Evolutionary conservation across 2,113 vertebrate genomes (phyloP).

Genomic region (Caranx melampygus): DNA sequence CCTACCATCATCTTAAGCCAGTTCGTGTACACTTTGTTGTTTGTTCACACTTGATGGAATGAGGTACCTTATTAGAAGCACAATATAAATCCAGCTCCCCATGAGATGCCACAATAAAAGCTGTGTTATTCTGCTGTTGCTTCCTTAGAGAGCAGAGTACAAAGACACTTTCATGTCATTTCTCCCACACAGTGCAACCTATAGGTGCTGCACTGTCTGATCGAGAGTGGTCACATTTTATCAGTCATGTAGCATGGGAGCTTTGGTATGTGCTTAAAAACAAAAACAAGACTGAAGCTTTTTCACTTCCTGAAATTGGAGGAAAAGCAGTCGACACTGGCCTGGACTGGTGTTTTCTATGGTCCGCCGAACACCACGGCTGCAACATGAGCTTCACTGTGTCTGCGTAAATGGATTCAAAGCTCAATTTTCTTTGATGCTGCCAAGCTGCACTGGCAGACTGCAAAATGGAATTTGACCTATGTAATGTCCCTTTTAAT

Average conservation of each 20-base stretch:
- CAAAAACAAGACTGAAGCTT: too few relatives aligned
- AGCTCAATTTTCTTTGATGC: slow-evolving; percentile 45
- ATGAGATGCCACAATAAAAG: background rate
- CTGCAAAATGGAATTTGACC: slow-evolving; percentile 67
- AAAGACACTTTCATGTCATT: too few relatives aligned
- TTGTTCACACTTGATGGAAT: background rate
- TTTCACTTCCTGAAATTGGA: background rate
- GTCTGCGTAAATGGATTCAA: slow-evolving; percentile 25
- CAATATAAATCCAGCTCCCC: background rate
- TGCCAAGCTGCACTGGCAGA: slow-evolving; percentile 38
- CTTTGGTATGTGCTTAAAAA: too few relatives aligned
- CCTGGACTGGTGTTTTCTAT: background rate
- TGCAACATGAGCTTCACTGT: slow-evolving; percentile 8
- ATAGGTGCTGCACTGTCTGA: too few relatives aligned
- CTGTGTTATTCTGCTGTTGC: background rate
- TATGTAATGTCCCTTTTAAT: slow-evolving; percentile 71
- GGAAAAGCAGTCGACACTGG: background rate
- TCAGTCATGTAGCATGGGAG: too few relatives aligned
- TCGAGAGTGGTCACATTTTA: too few relatives aligned
- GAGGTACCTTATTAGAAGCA: background rate
- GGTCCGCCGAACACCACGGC: background rate
- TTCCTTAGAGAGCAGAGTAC: background rate
- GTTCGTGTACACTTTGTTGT: background rate
- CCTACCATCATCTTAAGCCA: background rate
- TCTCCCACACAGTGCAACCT: too few relatives aligned